Evolutionary conservation across 2,888 invertebrate genomes (phyloP), one percentile per base, ranked within the genome.

Genomic region (Drosophila lacicola): DNA sequence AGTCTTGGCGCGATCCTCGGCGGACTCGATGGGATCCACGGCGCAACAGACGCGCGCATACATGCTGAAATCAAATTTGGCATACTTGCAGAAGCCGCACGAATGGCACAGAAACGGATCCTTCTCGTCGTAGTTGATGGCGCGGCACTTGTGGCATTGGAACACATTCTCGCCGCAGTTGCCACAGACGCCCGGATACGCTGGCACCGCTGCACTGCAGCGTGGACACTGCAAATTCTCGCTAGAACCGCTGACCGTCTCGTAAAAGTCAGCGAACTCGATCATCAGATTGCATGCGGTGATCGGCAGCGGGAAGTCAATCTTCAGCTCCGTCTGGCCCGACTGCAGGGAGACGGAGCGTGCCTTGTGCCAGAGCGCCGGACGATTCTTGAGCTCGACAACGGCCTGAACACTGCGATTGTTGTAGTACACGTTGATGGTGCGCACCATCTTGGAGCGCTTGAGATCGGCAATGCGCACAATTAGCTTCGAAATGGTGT

Each of bases 51-150:
- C 96, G 21, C 97, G 95, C 5, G 97, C 98, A 5, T 96, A 96
- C 64, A 99, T 94, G 10, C 97, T 97, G 93, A 98, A 98, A 93
- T 99, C 99, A 92, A 99, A 99, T 93, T 99, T 98, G 37, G 99
- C 99, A 93, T 99, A 99, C 93, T 99, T 99, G 93, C 99, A 99
- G 93, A 98, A 99, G 1, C 99, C 99, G 93, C 99, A 99, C 4
- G 98, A 97, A 93, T 99, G 99, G 91, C 99, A 99, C 25, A 99
- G 93, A 95, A 99, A 99, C 0, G 99, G 99, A 93, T 99, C 99
- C 92, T 98, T 98, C 92, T 99, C 99, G 92, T 99, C 99, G 92
- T 99, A 99, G 93, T 99, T 99, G 83, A 99, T 99, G 0, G 99
- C 98, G 25, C 98, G 96, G 90, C 99, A 99, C 93, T 99, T 99